phyloP scores from a whole-genome alignment of 2,888 invertebrate species.

The Sussaba pulchella region DNA sequence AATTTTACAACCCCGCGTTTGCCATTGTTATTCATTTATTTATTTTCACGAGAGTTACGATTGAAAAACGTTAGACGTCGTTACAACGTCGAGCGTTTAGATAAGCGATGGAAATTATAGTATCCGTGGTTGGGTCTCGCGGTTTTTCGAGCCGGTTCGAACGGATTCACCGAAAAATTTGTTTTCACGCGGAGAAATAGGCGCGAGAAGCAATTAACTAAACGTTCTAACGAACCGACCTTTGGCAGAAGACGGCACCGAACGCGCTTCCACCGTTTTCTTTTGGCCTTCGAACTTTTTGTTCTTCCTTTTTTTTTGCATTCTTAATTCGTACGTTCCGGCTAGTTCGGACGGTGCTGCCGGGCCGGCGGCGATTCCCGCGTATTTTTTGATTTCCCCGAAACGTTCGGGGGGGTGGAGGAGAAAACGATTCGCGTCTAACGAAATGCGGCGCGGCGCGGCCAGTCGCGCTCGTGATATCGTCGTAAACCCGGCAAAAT shows the following conservation, averaged over 20 bases:
- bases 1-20: background rate
- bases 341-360: slow-evolving; percentile 7
- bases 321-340: slow-evolving; percentile 19
- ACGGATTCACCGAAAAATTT: slow-evolving; percentile 23
- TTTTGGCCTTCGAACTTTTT: no score
- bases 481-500: background rate
- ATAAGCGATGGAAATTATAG: no score
- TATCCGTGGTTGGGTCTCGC: no score
- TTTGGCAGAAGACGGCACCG: slow-evolving; percentile 18
- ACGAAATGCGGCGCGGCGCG: no score
- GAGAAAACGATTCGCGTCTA: slow-evolving; percentile 4
- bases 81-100: no score
- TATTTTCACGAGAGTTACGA: no score
- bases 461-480: no score
- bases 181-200: slow-evolving; percentile 40
- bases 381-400: background rate
- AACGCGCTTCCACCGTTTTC: slow-evolving; percentile 11
- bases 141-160: slow-evolving; percentile 2
- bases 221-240: slow-evolving; percentile 48
- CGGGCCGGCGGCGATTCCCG: slow-evolving; percentile 5
- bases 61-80: no score
- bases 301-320: no score
- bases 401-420: background rate
- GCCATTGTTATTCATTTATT: background rate
- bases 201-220: slow-evolving; percentile 60